Evolutionary conservation across 2,113 vertebrate genomes (phyloP), one percentile per base, ranked within the genome.

Genomic region (Sebastes schlegelii): DNA sequence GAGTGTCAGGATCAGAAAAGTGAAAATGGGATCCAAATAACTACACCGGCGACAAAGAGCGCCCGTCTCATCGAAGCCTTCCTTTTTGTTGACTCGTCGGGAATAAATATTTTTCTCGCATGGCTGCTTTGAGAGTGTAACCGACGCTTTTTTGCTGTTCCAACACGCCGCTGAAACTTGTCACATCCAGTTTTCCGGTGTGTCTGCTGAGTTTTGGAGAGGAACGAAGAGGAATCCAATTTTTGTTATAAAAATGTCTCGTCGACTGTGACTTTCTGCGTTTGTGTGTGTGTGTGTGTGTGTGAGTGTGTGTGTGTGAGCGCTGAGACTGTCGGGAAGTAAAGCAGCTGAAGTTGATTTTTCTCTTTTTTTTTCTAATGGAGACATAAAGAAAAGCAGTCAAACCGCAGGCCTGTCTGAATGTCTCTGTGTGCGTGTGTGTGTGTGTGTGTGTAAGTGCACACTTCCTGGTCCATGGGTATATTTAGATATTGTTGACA

Each of bases 401-500:
- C 73, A 87, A 67, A 79, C 75, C 67, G 4, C 82, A 87, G 69
- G 55, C 77, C 70, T 76, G 80, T 83, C 49, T 77, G 34, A 62
- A 51, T 58, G 64, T 76, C 54, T 63, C 60, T 68, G 45, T 67
- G 61, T 62, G 75, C 57, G 77, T 8, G 43, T 4, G 43, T 45
- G 40, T 45, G 49, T 43, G 13, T n/a, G 55, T 48, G n/a, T 51
- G 23, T 77, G 74, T 52, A 63, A 75, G 58, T 52, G 67, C 55
- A 54, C 73, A 14, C 76, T 70, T 87, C 87, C 81, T 74, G 79
- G 75, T 89, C 83, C 72, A 69, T 88, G 86, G 89, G 85, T 93
- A 87, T 94, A 93, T 95, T 95, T 95, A 93, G 86, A 93, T 86
- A 89, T 86, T 90, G 90, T 91, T 95, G 93, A 95, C 94, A 95